Conservation (phyloP, 2,888 invertebrate genomes). For the Odontothrips loti region DNA sequence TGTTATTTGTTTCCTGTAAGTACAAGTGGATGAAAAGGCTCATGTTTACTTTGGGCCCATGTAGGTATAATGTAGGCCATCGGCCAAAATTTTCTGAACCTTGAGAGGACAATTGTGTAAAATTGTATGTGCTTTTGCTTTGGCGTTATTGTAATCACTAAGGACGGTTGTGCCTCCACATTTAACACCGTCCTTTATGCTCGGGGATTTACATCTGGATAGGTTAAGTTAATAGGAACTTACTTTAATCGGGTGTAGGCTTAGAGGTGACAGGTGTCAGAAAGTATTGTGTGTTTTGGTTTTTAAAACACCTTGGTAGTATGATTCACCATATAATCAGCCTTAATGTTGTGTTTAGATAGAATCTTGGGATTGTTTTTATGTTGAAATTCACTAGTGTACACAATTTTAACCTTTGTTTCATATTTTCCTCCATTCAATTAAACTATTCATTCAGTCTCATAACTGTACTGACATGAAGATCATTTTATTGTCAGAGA, state of each 20-base stretch:
- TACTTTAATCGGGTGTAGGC: not conserved
- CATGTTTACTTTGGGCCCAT: slow-evolving; percentile 3
- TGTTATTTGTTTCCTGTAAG: not conserved
- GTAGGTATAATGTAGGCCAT: slow-evolving; percentile 33
- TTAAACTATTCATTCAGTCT: too few relatives aligned
- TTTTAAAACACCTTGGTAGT: not conserved
- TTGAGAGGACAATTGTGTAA: not conserved
- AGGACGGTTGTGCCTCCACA: not conserved
- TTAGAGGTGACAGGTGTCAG: slow-evolving; percentile 24
- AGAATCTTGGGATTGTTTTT: not conserved
- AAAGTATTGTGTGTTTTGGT: slow-evolving; percentile 5
- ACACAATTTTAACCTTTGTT: too few relatives aligned
- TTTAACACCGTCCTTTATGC: too few relatives aligned
- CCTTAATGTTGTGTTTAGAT: too few relatives aligned
- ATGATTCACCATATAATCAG: too few relatives aligned
- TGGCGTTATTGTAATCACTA: not conserved
- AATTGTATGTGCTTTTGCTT: not conserved
- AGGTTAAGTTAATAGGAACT: not conserved
- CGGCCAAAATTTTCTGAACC: slow-evolving; percentile 32
- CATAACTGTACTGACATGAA: too few relatives aligned
- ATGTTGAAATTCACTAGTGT: too few relatives aligned
- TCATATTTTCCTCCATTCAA: too few relatives aligned
- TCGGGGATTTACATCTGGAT: too few relatives aligned
- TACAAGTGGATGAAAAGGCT: not conserved
- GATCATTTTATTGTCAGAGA: too few relatives aligned